Base-by-base conservation (phyloP, 2,797 vertebrate genomes). In the Sebastes reedi region DNA sequence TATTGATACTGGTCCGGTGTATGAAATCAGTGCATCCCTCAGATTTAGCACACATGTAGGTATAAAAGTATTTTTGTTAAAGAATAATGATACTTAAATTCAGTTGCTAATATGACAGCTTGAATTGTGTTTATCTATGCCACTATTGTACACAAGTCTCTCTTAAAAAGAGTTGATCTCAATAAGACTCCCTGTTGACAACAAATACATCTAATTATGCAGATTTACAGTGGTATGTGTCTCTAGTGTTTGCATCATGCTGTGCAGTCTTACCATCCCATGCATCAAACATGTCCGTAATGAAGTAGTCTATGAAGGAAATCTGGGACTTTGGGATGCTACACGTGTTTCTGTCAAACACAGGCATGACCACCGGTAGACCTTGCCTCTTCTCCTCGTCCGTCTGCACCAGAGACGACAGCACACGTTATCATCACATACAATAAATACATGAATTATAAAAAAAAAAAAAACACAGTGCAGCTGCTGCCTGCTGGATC, bases 261-360 rank as follows among this genome's bases (percentile, higher is more conserved):
- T 36, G 69, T 67, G 68, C 24, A 34, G n/a, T 62, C 93, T 97
- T 96, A 99, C 98, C 98, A 27, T 99, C 97, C 98, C 98, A 99
- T 65, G 98, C 97, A 60, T 98, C 97, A 79, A 98, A 99, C 98
- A 99, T 99, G 93, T 98, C 97, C 0, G 97, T 99, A 89, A 99
- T 97, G 95, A 99, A 99, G 94, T 99, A 99, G 94, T 99, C 97
- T n/a, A 99, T 99, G 92, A 99, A 99, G 36, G 98, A 99, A 93
- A 99, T 97, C 92, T 99, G 98, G 85, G 98, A 97, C 91, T 98
- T 98, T 80, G 98, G 98, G 92, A 99, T 98, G 94, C 98, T 99
- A 95, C 98, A 99, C 30, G 97, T 98, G 86, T 97, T 97, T 86
- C 98, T 96, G 95, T 99, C 98, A 83, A 99, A 99, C 88, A 98